Evolutionary conservation across 2,797 vertebrate species (phyloP), one percentile per base, ranked within the genome.

Genomic region (Macrochelys suwanniensis): DNA sequence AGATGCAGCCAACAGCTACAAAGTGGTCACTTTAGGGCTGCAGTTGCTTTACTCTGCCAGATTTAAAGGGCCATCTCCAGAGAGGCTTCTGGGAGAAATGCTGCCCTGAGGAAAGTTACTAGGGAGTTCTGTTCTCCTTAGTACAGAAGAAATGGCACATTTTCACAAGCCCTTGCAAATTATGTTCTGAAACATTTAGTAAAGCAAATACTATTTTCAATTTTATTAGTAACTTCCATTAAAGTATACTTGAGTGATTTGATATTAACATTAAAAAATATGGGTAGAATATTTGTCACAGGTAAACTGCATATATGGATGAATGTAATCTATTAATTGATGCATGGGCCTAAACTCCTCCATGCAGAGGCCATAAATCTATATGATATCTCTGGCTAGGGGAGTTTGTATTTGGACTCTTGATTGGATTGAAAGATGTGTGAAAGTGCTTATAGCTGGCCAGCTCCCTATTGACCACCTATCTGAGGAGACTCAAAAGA

Each of bases 281-380:
- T 0, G 3, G 61, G 13, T 7, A 71, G 2, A 11, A 59, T 19
- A 59, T 42, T 5, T 10, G 56, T 61, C 31, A n/a, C 21, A 21
- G 54, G 77, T 5, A 21, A 37, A 3, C 6, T 3, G 11, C 45
- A 1, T 1, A 15, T 42, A 25, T 45, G 19, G 33, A 5, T 11
- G 5, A 42, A 33, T 5, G 53, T 15, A 42, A 74, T 28, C 23
- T 68, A 7, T 15, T 79, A 6, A 6, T 59, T 5, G 26, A 1
- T 3, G n/a, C 0, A 0, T 16, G 57, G 74, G 37, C 42, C 65
- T 42, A 2, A 74, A 42, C n/a, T 61, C 28, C 82, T 61, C 77
- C 19, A 17, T n/a, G 2, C 13, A 13, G 0, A 37, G 89, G 42
- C 57, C 31, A 11, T 33, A 7, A 33, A 1, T 26, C 84, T 50